Evolutionary conservation across 2,113 vertebrate species (phyloP).

Genomic region (Hippocampus guttulatus): DNA sequence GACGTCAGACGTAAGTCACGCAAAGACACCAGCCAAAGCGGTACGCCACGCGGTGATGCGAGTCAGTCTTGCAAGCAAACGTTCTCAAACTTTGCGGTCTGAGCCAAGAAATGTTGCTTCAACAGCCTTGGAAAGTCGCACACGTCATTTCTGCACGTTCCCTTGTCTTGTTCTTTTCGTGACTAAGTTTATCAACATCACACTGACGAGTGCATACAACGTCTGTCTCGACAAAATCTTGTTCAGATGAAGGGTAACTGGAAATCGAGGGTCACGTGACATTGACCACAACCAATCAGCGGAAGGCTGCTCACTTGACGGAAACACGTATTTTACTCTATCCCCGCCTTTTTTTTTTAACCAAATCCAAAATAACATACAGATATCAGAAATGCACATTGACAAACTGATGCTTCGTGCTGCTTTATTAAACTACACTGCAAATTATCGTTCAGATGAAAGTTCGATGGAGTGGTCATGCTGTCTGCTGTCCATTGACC

Average conservation of each 20-base stretch:
- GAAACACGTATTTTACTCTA: too few relatives aligned
- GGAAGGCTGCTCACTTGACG: too few relatives aligned
- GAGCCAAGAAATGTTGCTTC: neutral
- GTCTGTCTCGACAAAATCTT: neutral
- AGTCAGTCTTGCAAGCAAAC: neutral
- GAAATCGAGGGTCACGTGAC: neutral
- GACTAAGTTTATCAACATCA: neutral
- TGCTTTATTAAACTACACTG: too few relatives aligned
- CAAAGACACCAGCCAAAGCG: neutral
- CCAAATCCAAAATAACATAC: too few relatives aligned
- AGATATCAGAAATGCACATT: too few relatives aligned
- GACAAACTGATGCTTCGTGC: too few relatives aligned
- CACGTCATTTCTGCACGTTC: neutral
- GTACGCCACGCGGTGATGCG: neutral
- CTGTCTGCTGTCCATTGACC: too few relatives aligned
- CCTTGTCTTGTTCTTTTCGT: neutral
- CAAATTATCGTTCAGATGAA: too few relatives aligned
- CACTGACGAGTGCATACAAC: neutral
- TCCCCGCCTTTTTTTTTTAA: too few relatives aligned
- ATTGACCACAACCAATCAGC: neutral
- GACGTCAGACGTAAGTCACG: conserved; percentile 66
- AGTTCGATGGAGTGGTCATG: too few relatives aligned
- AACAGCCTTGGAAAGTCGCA: neutral
- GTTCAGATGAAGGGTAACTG: neutral
- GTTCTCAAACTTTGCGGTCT: too few relatives aligned